Conservation (phyloP, 2,888 invertebrate species). For the Athalia circularis region DNA sequence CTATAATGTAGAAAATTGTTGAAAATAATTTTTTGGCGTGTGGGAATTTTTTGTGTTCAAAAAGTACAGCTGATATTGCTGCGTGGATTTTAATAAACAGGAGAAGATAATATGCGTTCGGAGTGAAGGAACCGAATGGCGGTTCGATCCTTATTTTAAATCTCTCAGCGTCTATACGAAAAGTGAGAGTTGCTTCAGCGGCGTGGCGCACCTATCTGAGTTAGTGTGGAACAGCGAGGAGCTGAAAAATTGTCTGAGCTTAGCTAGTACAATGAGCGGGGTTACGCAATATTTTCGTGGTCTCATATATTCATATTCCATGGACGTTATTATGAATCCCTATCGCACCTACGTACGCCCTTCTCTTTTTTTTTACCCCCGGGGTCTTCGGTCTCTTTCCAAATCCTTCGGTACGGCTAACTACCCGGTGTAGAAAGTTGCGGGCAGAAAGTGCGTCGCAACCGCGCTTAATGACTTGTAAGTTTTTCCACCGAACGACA, state of each 20-base stretch:
- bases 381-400: neutral
- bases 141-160: slow-evolving; percentile 13
- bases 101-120: neutral
- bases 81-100: no score
- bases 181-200: slow-evolving; percentile 40
- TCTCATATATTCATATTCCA: slow-evolving; percentile 17
- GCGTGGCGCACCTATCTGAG: slow-evolving; percentile 17
- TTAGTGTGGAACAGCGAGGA: slow-evolving; percentile 19
- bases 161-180: slow-evolving; percentile 11
- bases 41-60: no score
- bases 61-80: no score
- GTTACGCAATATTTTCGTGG: slow-evolving; percentile 26
- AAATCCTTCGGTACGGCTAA: neutral
- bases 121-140: neutral
- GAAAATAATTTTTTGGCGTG: no score
- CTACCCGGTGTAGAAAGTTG: slow-evolving; percentile 38
- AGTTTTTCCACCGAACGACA: slow-evolving; percentile 20
- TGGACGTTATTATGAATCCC: neutral
- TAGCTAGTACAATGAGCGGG: slow-evolving; percentile 5
- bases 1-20: neutral
- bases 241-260: slow-evolving; percentile 12
- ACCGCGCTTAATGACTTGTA: slow-evolving; percentile 30
- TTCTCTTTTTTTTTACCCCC: neutral
- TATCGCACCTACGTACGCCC: neutral
- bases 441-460: slow-evolving; percentile 41